Conservation (phyloP, 53 echinoderm and acorn worm species). For the Astropecten irregularis region DNA sequence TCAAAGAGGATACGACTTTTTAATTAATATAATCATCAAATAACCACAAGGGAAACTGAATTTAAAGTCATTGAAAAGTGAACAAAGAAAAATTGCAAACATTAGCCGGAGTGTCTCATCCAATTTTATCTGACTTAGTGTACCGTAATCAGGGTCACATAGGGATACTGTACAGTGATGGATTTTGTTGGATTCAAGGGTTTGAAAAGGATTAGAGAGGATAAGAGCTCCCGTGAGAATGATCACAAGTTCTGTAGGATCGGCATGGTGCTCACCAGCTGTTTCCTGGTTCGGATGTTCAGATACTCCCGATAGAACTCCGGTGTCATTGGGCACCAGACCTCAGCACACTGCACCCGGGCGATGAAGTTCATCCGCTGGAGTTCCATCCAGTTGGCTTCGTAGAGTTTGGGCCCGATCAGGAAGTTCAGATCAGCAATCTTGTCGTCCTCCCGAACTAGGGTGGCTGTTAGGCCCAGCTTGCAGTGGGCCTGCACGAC, state of each 20-base stretch:
- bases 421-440: conserved; percentile 99
- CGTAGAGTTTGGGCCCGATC: conserved; percentile 98
- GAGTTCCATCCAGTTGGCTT: conserved; percentile 99
- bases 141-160: too few species aligned
- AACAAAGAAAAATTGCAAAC: too few species aligned
- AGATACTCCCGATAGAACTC: conserved; percentile 98
- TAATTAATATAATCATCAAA: too few species aligned
- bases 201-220: background rate
- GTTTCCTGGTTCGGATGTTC: conserved; percentile 73
- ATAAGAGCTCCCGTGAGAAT: background rate
- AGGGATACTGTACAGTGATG: too few species aligned
- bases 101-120: background rate
- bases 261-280: conserved; percentile 91
- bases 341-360: conserved; percentile 97
- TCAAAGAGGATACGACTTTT: too few species aligned
- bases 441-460: conserved; percentile 98
- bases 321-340: conserved; percentile 99
- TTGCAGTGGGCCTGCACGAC: conserved; percentile 97
- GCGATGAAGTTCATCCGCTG: conserved; percentile 92
- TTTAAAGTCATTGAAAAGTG: too few species aligned
- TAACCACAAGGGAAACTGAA: too few species aligned
- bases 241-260: too few species aligned
- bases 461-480: conserved; percentile 95
- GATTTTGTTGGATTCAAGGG: background rate
- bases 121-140: too few species aligned